These are phyloP conservation scores for Sphaeridia pumilis DNA, from an alignment of 2,888 invertebrate species.

Conservation along the genomic window DNA sequence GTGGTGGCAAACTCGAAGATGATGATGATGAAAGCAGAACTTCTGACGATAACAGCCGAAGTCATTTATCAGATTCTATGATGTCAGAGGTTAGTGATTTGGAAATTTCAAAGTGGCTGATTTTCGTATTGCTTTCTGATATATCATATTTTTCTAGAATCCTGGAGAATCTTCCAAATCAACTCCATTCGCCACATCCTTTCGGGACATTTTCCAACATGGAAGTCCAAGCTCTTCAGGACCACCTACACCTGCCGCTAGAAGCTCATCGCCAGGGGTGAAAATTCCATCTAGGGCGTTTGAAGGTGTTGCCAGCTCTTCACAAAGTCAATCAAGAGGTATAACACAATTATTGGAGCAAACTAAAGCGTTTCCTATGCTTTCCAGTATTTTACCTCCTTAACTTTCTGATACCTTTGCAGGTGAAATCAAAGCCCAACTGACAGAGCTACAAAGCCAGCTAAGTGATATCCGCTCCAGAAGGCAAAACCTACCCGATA, in stretches of 20 bases:
- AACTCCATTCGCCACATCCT: conserved; percentile 5
- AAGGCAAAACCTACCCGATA: conserved; percentile 69
- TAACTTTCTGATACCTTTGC: neutral
- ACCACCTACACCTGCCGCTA: neutral
- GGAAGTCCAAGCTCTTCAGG: conserved; percentile 9
- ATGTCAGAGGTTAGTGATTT: conserved; percentile 13
- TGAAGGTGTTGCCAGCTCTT: neutral
- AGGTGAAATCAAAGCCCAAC: conserved; percentile 43
- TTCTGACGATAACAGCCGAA: conserved; percentile 27
- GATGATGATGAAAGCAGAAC: conserved; percentile 29
- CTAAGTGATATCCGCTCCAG: conserved; percentile 61
- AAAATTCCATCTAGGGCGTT: neutral
- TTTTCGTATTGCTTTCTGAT: neutral
- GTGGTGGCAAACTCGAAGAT: conserved; percentile 19
- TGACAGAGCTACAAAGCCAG: conserved; percentile 60
- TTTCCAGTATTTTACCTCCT: neutral
- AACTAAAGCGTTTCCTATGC: neutral
- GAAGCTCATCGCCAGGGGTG: neutral
- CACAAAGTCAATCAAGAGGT: neutral
- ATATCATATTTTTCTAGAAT: neutral
- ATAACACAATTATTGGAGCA: neutral
- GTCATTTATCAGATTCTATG: conserved; percentile 30
- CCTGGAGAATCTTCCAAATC: conserved; percentile 4
- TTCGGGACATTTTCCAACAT: conserved; percentile 9
- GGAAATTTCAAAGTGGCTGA: neutral